Evolutionary conservation across 2,113 vertebrate genomes (phyloP).

Genomic region (Lepidothrix coronata): DNA sequence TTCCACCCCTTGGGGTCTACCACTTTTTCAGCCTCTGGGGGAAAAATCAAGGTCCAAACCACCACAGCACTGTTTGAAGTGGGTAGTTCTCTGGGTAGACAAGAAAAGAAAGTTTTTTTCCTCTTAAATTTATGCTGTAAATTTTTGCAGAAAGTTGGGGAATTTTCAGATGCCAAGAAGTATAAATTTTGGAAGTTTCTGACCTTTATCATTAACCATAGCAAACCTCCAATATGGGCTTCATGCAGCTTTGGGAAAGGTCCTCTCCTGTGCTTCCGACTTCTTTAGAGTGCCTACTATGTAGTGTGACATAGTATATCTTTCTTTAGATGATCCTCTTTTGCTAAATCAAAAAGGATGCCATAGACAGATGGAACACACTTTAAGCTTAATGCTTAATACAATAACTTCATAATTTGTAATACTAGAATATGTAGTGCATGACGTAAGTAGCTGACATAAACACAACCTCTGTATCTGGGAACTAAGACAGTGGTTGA

Average conservation of each 20-base stretch:
- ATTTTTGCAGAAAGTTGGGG: not conserved
- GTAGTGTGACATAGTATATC: too few relatives aligned
- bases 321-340: not conserved
- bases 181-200: not conserved
- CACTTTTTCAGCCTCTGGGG: too few relatives aligned
- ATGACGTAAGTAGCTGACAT: not conserved
- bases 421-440: not conserved
- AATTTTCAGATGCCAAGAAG: not conserved
- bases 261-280: not conserved
- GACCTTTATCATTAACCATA: not conserved
- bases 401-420: not conserved
- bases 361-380: not conserved
- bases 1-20: too few relatives aligned
- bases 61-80: not conserved
- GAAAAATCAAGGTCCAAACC: too few relatives aligned
- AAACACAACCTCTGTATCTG: not conserved
- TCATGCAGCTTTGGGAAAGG: not conserved
- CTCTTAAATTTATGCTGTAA: not conserved
- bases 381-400: not conserved
- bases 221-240: not conserved
- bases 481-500: not conserved
- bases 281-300: not conserved
- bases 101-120: not conserved
- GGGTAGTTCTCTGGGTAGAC: accelerated
- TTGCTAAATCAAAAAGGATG: not conserved